Base-by-base conservation (phyloP, 2,113 vertebrate species). In the Brachyhypopomus occidentalis region DNA sequence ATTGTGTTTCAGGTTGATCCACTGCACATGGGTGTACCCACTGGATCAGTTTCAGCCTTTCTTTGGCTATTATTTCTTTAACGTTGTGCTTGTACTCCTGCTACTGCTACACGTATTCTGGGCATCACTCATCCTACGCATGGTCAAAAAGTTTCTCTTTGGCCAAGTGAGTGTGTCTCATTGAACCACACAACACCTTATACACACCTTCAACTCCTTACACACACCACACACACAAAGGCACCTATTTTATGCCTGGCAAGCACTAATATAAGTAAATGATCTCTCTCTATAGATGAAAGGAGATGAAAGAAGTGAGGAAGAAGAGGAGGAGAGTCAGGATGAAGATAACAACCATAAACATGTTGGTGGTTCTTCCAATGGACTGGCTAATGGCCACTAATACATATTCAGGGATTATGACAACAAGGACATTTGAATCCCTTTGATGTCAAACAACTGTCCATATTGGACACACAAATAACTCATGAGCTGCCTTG, bases 1-100 rank as follows among this genome's bases (percentile, higher is more conserved):
- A 30, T 55, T 62, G 71, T 75, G 64, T 72, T 83, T 73, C 86
- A 89, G 0, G 97, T 89, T 99, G 80, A 93, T 99, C 20, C 95
- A 96, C 81, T 96, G 94, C 86, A 95, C 96, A 0, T 83, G 95
- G 71, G 92, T 96, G 36, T 91, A 93, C 56, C 95, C 97, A 4
- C 8, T 95, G 2, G 87, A 93, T 70, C 87, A 90, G 48, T 91
- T 90, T 16, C 0, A 94, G 2, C 90, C 95, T 4, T 97, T 98
- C 87, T 94, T 97, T 78, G 95, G 96, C 0, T 98, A 97, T 87
- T 94, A 97, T 85, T 91, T 97, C 80, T 96, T 97, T 90, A 98
- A 98, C 17, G 83, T 89, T 25, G 92, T 94, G 87, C 89, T 98
- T 59, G 14, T 95, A 73, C 19, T 91, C 64, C 92, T 98, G 1